Evolutionary conservation across 2,113 vertebrate genomes (phyloP).

Genomic region (Danionella cerebrum): DNA sequence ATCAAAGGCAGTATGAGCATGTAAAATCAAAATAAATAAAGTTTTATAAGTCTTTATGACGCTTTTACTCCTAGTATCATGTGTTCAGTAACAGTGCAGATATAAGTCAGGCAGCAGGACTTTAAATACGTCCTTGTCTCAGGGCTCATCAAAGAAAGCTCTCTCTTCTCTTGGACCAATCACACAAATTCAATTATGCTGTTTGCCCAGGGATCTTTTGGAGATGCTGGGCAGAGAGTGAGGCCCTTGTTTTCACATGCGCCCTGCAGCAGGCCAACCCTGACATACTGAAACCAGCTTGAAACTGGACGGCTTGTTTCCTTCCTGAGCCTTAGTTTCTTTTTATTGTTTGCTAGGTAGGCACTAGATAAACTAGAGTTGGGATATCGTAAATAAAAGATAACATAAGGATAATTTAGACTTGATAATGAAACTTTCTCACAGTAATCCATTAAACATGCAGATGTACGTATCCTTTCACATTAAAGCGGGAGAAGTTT

Average conservation of each 20-base stretch:
- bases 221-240: constrained; percentile 37
- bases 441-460: no score
- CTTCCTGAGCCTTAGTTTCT: constrained; percentile 13
- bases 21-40: not conserved
- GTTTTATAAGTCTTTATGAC: not conserved
- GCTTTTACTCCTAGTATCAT: constrained; percentile 39
- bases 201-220: constrained; percentile 51
- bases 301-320: no score
- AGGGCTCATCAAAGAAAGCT: constrained; percentile 46
- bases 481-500: no score
- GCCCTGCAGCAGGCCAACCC: constrained; percentile 44
- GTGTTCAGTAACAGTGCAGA: constrained; percentile 49
- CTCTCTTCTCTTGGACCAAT: constrained; percentile 49
- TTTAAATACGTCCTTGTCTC: constrained; percentile 51
- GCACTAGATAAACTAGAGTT: no score
- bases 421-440: no score
- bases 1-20: not conserved
- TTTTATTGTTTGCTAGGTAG: not conserved
- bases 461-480: no score
- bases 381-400: no score
- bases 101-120: constrained; percentile 32
- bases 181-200: constrained; percentile 62
- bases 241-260: constrained; percentile 50
- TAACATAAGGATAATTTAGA: no score
- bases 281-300: constrained; percentile 46